Evolutionary conservation across 1,140 invertebrate genomes (phyloP).

Genomic region (Drosophila punjabiensis): DNA sequence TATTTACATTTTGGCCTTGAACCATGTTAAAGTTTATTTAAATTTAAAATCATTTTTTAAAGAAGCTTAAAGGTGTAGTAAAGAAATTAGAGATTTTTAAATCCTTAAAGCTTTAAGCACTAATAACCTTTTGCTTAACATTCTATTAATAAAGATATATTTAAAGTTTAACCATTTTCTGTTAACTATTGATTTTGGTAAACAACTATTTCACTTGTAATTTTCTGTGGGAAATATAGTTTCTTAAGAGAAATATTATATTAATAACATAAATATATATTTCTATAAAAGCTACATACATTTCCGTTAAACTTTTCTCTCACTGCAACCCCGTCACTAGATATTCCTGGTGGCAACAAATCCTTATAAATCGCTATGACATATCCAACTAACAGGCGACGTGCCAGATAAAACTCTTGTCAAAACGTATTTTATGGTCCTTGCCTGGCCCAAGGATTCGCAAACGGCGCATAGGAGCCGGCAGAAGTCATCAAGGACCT

Average conservation of each 20-base stretch:
- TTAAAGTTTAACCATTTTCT: no score
- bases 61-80: no score
- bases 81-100: no score
- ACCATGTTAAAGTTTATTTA: no score
- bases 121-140: no score
- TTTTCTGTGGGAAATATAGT: not conserved
- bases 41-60: not conserved
- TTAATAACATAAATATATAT: no score
- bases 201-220: not conserved
- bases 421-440: conserved; percentile 75
- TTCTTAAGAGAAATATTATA: not conserved
- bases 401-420: conserved; percentile 80
- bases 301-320: not conserved
- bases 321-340: conserved; percentile 32
- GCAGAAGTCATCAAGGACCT: conserved; percentile 56
- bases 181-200: not conserved
- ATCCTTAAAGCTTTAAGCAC: no score
- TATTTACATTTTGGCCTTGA: no score
- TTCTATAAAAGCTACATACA: rapidly evolving
- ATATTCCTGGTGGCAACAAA: conserved; percentile 63
- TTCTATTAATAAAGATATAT: no score
- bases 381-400: conserved; percentile 64
- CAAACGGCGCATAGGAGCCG: conserved; percentile 11
- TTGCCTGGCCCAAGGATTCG: conserved; percentile 42
- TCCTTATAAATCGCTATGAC: conserved; percentile 74